Evolutionary conservation across 2,797 vertebrate genomes (phyloP).

Genomic region (Diplodus puntazzo): DNA sequence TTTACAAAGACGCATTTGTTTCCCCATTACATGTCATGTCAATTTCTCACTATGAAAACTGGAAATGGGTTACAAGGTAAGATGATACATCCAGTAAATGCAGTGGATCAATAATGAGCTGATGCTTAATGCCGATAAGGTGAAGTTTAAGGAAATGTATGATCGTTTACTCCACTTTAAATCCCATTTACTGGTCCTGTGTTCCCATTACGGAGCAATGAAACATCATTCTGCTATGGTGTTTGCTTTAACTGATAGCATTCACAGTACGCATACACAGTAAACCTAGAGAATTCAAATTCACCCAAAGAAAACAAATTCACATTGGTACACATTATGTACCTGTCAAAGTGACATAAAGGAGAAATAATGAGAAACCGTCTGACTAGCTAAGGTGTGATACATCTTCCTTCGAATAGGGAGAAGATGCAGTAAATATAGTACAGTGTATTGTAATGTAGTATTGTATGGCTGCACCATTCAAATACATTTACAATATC

Average conservation of each 20-base stretch:
- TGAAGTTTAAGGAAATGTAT: conserved; percentile 50
- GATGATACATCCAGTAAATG: conserved; percentile 37
- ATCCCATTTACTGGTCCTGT: conserved; percentile 41
- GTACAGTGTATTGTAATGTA: not conserved
- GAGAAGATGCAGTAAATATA: not conserved
- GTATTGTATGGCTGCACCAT: not conserved
- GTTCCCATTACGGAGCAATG: conserved; percentile 23
- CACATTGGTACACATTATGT: not conserved
- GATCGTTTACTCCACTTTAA: conserved; percentile 8
- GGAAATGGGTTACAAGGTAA: not conserved
- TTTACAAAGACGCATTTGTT: not conserved
- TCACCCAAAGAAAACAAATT: not conserved
- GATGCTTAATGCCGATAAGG: conserved; percentile 38
- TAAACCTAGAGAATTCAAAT: not conserved
- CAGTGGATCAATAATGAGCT: conserved; percentile 35
- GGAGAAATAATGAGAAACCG: not conserved
- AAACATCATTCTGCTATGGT: conserved; percentile 27
- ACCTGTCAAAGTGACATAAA: not conserved
- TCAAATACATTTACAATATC: not conserved
- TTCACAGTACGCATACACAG: not conserved
- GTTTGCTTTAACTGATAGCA: conserved; percentile 19
- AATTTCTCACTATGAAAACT: conserved; percentile 41
- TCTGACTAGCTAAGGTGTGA: not conserved
- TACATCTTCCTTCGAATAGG: not conserved
- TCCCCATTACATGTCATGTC: not conserved